A percentile compares a stretch with the other conserved stretches of the same genome.
Conservation (phyloP, 2,113 vertebrate species). For the Heloderma charlesbogerti region DNA sequence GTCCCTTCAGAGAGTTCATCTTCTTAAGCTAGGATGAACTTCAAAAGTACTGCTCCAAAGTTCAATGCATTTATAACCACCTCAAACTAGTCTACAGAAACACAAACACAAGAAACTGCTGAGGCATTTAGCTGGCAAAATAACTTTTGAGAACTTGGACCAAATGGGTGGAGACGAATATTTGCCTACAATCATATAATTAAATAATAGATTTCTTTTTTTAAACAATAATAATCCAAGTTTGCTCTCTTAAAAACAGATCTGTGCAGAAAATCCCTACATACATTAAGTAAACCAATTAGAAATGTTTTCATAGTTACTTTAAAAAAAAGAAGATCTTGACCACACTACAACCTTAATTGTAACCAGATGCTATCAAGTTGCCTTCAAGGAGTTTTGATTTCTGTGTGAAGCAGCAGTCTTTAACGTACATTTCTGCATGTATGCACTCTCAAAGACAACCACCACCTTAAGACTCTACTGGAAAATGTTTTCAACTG, state of each 20-base stretch:
- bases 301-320: constrained; percentile 49
- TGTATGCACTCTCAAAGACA: background rate
- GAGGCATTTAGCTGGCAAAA: background rate
- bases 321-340: constrained; percentile 32
- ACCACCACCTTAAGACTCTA: constrained; percentile 26
- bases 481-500: constrained; percentile 65
- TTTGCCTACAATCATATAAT: background rate
- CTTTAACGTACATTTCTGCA: constrained; percentile 32
- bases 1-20: background rate
- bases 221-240: background rate
- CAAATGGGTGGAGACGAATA: background rate
- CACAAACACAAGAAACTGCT: background rate
- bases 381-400: constrained; percentile 63
- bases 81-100: constrained; percentile 40
- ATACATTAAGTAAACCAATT: constrained; percentile 50
- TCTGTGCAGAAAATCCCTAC: constrained; percentile 38
- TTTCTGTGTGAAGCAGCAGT: constrained; percentile 56
- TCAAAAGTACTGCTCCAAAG: constrained; percentile 8
- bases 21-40: background rate
- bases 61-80: constrained; percentile 5
- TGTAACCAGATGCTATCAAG: constrained; percentile 73
- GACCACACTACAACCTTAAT: constrained; percentile 68
- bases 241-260: constrained; percentile 2
- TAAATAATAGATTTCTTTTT: background rate
- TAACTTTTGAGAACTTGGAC: constrained; percentile 6